Percentiles rank a stretch among this genome's conserved stretches.
Conservation (phyloP, 2,888 invertebrate species). For the Limenitis camilla region DNA sequence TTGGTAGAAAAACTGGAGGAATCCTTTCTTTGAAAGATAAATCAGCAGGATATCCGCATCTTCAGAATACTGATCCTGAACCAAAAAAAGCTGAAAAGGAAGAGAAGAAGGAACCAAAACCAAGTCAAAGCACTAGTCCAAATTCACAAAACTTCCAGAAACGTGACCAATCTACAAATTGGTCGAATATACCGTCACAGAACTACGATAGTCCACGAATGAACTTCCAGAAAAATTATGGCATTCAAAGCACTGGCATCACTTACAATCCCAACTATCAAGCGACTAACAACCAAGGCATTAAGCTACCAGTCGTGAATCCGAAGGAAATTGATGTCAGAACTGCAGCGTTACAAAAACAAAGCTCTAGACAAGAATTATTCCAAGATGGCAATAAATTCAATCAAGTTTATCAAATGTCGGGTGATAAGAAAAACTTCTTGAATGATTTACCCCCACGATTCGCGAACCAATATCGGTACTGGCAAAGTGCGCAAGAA, state of each 20-base stretch:
- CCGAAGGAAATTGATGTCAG: conserved; percentile 70
- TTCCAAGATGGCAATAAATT: conserved; percentile 57
- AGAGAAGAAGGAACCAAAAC: conserved; percentile 49
- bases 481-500: conserved; percentile 60
- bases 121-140: conserved; percentile 36
- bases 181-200: conserved; percentile 33
- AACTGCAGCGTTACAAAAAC: conserved; percentile 66
- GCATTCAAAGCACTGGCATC: conserved; percentile 44
- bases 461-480: conserved; percentile 64
- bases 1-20: conserved; percentile 66
- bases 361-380: conserved; percentile 55
- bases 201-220: conserved; percentile 40
- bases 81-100: conserved; percentile 53
- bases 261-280: conserved; percentile 49
- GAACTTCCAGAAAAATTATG: conserved; percentile 55
- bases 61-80: conserved; percentile 60
- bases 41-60: conserved; percentile 67
- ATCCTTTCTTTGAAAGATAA: conserved; percentile 71
- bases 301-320: conserved; percentile 63
- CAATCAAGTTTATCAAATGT: conserved; percentile 53
- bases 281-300: conserved; percentile 41
- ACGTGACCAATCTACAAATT: conserved; percentile 31
- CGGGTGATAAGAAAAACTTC: conserved; percentile 64
- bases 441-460: conserved; percentile 62
- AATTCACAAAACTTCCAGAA: conserved; percentile 41